Base-by-base conservation (phyloP, 2,888 invertebrate genomes). In the Isoperla grammatica region DNA sequence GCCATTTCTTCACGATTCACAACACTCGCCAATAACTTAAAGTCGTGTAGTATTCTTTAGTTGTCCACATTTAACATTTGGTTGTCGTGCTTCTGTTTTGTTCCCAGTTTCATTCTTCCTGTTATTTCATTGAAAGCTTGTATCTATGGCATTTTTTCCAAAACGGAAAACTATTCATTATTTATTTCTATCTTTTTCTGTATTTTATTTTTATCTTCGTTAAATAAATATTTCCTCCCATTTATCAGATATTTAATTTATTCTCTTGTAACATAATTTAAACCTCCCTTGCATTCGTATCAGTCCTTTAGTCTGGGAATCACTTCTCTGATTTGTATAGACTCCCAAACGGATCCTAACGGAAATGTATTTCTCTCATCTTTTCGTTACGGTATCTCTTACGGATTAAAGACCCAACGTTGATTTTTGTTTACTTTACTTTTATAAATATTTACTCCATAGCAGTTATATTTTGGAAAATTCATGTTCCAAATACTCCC, bases 11-110 rank as follows among this genome's bases (percentile, higher is more conserved):
- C 45, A 45, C 45, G 45, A 13, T 17, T 45, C 45, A 45, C 45
- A 45, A 45, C 45, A 45, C 45, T 45, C 45, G 17, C 45, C 45
- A 45, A 45, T 17, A 45, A 45, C 17, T 45, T 13, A 45, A 45
- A 15, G 45, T 11, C 6, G 5, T 15, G 17, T 3, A 11, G n/a
- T 5, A 45, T 17, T 11, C 15, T 11, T n/a, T 45, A 11, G 17
- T 45, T 45, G n/a, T 13, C 15, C 17, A 15, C 15, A 45, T 17
- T 45, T 45, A n/a, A 13, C 17, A 11, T 13, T 17, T 17, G 45
- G 19, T 17, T 13, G 15, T 13, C 19, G n/a, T 19, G 19, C 45
- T 45, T 45, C 11, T 45, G 45, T 45, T 45, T 45, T 45, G 45
- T 45, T 45, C 45, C 45, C 45, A 45, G 17, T 17, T 45, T 45